phyloP scores from a whole-genome alignment of 2,113 vertebrate species.

The Chloebia gouldiae region DNA sequence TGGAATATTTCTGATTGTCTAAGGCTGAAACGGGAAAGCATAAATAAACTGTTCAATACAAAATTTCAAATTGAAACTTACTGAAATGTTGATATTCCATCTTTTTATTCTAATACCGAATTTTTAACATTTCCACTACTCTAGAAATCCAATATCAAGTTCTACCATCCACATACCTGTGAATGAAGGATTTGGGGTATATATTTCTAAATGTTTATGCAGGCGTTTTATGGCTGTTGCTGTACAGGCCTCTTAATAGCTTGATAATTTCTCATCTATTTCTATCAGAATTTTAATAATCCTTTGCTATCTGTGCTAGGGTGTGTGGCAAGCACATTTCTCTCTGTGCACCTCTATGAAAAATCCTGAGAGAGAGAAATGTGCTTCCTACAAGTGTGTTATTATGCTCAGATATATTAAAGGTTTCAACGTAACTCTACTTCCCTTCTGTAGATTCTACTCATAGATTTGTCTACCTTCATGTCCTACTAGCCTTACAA shows the following conservation, averaged over 20 bases:
- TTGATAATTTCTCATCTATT: neutral
- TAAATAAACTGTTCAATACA: neutral
- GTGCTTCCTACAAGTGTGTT: neutral
- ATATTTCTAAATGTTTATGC: neutral
- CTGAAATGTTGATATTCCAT: neutral
- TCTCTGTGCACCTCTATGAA: too few species aligned
- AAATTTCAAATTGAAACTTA: neutral
- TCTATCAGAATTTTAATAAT: neutral
- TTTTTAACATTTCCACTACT: neutral
- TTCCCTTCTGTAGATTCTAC: neutral
- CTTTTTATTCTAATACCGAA: neutral
- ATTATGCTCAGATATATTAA: neutral
- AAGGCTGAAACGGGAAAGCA: neutral
- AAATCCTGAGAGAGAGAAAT: too few species aligned
- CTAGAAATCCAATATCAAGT: neutral
- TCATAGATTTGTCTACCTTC: neutral
- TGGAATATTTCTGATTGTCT: neutral
- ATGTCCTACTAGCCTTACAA: neutral
- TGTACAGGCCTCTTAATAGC: neutral
- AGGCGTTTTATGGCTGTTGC: neutral
- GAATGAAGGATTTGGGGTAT: neutral
- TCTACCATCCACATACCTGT: neutral
- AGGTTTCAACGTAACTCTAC: neutral
- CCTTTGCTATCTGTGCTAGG: neutral
- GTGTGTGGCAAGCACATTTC: too few species aligned